These are phyloP conservation scores for Siderastrea radians DNA, from an alignment of 92 coral and sea anemone genomes.

Conservation along the genomic window DNA sequence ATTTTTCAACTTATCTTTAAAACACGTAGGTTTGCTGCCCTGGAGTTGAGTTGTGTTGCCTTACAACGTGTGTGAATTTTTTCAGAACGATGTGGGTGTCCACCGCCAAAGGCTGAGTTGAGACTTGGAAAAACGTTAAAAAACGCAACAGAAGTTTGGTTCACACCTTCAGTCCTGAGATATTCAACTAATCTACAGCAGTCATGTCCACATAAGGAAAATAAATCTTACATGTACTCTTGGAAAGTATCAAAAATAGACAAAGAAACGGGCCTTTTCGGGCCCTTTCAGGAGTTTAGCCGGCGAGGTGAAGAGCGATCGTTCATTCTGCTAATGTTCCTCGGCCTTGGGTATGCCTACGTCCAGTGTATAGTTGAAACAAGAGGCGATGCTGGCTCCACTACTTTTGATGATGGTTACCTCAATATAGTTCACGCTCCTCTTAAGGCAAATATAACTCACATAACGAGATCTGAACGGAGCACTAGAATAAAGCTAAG, in stretches of 20 bases:
- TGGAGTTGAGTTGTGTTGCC: too few species aligned
- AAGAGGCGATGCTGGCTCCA: constrained; percentile 42
- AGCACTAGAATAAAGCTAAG: background rate
- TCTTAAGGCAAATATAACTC: constrained; percentile 59
- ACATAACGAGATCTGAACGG: constrained; percentile 26
- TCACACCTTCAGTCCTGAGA: constrained; percentile 11
- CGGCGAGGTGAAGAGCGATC: background rate
- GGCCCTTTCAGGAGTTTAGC: constrained; percentile 15
- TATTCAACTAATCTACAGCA: constrained; percentile 9
- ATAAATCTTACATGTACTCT: constrained; percentile 20
- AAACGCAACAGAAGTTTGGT: constrained; percentile 15
- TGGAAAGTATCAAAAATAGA: constrained; percentile 58
- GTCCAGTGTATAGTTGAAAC: constrained; percentile 50
- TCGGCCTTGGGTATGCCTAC: constrained; percentile 50
- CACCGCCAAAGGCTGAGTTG: constrained; percentile 53
- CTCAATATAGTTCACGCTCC: constrained; percentile 60
- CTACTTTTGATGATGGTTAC: constrained; percentile 64
- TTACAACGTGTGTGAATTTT: background rate
- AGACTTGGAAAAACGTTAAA: constrained; percentile 46
- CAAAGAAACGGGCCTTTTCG: constrained; percentile 40
- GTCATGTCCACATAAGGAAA: constrained; percentile 12
- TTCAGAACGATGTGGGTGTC: constrained; percentile 60
- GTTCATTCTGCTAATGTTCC: background rate
- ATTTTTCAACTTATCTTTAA: too few species aligned
- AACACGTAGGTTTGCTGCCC: too few species aligned